Base-by-base conservation (phyloP, 2,113 vertebrate genomes). In the Microcebus griseorufus region DNA sequence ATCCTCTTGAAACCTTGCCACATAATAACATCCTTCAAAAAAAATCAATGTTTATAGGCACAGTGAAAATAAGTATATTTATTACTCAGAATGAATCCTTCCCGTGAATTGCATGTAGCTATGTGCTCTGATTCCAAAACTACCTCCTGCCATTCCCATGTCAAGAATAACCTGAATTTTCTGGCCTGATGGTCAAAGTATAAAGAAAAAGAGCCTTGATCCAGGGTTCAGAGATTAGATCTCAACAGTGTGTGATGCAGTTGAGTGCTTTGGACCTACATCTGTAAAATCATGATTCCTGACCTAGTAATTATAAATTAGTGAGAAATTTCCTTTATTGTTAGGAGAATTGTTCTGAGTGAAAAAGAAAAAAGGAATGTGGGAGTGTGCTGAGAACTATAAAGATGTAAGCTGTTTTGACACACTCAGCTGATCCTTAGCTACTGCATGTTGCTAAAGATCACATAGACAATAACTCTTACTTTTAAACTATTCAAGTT, bases 1-100 rank as follows among this genome's bases (percentile, higher is more conserved):
- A 55, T 58, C 58, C 29, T 11, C 39, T 70, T 92, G 80, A 95
- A 96, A 93, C 27, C 23, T 96, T 62, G 20, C 13, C 81, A n/a
- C 76, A 62, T 37, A 34, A 97, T 96, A 95, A 62, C 92, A 78
- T 89, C 83, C 55, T 78, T 90, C n/a, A 20, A 20, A 96, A 94
- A 69, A 90, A 0, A 95, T 88, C 76, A 65, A 37, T 95, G 90
- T 88, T 95, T 84, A 90, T 88, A 89, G 84, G 5, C 29, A 92
- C 79, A 69, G 87, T 97, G 73, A 95, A 88, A 2, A 0, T 70
- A 85, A 96, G 86, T 92, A 69, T 48, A 82, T n/a, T 94, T 96
- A 88, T 95, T 89, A 94, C 86, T 92, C 87, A 94, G 13, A 92
- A 60, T 29, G 39, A 95, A 86, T 37, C 23, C 42, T 92, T 92